These are phyloP conservation scores for Idaea biselata DNA, from an alignment of 2,888 invertebrate species.

Conservation along the genomic window DNA sequence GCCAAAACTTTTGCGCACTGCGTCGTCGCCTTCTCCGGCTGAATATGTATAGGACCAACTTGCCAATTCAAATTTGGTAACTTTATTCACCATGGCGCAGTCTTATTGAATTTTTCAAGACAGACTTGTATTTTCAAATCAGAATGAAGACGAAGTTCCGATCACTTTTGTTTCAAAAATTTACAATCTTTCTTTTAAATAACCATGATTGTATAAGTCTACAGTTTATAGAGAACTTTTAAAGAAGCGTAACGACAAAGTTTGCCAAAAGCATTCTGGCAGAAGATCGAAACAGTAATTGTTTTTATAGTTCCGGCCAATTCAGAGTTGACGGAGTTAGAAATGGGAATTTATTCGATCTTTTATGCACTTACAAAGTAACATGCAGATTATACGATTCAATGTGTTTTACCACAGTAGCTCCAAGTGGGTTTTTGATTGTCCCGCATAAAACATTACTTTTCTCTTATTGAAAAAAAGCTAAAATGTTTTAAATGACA, in stretches of 20 bases:
- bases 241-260: background rate
- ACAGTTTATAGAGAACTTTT: background rate
- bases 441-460: background rate
- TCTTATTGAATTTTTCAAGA: constrained; percentile 50
- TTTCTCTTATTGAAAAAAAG: background rate
- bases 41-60: constrained; percentile 73
- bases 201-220: background rate
- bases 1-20: constrained; percentile 80
- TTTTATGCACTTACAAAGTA: background rate
- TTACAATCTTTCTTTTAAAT: background rate
- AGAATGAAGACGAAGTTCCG: background rate
- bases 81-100: constrained; percentile 59
- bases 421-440: background rate
- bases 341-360: background rate
- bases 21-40: constrained; percentile 57
- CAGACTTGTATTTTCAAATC: constrained; percentile 13
- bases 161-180: background rate
- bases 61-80: constrained; percentile 71
- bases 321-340: background rate
- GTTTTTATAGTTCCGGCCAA: constrained; percentile 1
- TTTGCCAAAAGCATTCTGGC: background rate
- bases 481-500: no score
- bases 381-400: background rate
- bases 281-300: background rate
- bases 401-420: constrained; percentile 1